Base-by-base conservation (phyloP, 2,113 vertebrate genomes). In the Pollachius pollachius region DNA sequence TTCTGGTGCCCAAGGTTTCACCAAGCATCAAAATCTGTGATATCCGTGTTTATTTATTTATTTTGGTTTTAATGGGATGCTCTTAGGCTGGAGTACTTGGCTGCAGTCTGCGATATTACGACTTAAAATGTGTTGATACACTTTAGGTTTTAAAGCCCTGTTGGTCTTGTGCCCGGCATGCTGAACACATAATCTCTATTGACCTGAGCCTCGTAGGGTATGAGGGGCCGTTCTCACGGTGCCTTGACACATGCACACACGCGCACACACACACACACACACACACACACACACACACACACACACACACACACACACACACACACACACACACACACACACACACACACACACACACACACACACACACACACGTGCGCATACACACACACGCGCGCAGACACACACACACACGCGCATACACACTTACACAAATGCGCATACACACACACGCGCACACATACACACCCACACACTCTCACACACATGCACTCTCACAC, bases 121-220 rank as follows among this genome's bases (percentile, higher is more conserved):
- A 64, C 57, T 23, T 18, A 71, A 54, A 57, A 57, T n/a, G 54
- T 57, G 54, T 57, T n/a, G 68, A 72, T 64, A 67, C 30, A 52
- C 60, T 74, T 70, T 71, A 72, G 61, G 15, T 71, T 70, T 65
- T 69, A 76, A 83, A 73, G 30, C 66, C 37, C 62, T 21, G 18
- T 52, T 82, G 78, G 72, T 77, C 54, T 59, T 71, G 70, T 76
- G 70, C 68, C 71, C 60, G 37, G 69, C 65, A 70, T 74, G 21
- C 66, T 64, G 62, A 77, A 74, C 76, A 75, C 65, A 72, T 79
- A 75, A 82, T 84, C 74, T 57, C 9, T 19, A 0, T 21, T 72
- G 70, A 62, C 60, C 73, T 66, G 18, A 48, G 41, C 41, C 41
- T 13, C 12, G 5, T 48, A 8, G 69, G 52, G 30, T 65, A 59